phyloP scores from a whole-genome alignment of 2,888 invertebrate genomes.

The Melipona bicolor region DNA sequence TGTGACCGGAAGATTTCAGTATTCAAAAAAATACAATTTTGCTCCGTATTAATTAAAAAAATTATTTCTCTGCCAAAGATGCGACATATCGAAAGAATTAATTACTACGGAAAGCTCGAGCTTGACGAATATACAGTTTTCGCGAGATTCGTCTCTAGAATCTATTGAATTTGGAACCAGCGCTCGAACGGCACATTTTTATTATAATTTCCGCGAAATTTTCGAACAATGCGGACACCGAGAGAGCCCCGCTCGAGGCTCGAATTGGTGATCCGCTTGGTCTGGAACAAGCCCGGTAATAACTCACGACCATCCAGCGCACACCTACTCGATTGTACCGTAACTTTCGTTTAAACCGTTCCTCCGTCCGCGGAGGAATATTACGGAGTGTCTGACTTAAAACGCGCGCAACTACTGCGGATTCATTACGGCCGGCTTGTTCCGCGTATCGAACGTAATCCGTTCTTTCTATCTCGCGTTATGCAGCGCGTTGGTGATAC shows the following conservation, averaged over 20 bases:
- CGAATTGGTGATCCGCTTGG: slow-evolving; percentile 57
- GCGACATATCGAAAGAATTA: no score
- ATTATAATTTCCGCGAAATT: neutral
- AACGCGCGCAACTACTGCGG: slow-evolving; percentile 51
- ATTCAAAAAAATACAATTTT: no score
- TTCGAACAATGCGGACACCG: neutral
- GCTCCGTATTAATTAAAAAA: no score
- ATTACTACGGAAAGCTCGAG: no score
- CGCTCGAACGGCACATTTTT: neutral
- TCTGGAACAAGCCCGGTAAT: slow-evolving; percentile 41
- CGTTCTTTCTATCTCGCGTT: slow-evolving; percentile 4
- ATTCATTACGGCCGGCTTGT: slow-evolving; percentile 62
- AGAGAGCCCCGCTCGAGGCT: slow-evolving; percentile 8
- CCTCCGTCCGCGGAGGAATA: slow-evolving; percentile 42
- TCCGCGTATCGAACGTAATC: slow-evolving; percentile 48
- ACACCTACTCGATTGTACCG: slow-evolving; percentile 53
- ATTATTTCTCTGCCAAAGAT: no score
- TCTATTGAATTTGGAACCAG: neutral
- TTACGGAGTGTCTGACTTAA: slow-evolving; percentile 61
- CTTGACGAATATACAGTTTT: no score
- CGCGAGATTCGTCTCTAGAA: no score
- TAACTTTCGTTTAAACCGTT: slow-evolving; percentile 52
- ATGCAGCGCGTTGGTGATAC: no score
- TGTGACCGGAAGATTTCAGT: no score
- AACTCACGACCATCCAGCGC: slow-evolving; percentile 53